Evolutionary conservation across 2,113 vertebrate species (phyloP), one percentile per base, ranked within the genome.

Genomic region (Propithecus coquereli): DNA sequence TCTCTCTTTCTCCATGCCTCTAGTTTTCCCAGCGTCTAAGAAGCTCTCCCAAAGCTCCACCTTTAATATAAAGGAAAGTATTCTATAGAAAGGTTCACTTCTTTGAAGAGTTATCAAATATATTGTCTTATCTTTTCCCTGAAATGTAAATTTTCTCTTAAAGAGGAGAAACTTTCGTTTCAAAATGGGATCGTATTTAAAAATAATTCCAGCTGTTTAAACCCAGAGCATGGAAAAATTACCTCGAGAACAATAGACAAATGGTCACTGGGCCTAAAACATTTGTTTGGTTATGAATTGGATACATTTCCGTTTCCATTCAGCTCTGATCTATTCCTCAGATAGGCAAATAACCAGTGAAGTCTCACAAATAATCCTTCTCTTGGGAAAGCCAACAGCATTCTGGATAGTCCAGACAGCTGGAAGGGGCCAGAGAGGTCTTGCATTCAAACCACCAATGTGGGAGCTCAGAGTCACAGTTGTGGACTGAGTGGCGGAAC

Each of bases 71-170:
- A 93, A 81, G 74, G 52, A n/a, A 93, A 40, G 12, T 50, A 54
- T 94, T 63, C 79, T 23, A 70, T 65, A 43, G 77, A 74, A 88
- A 30, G 12, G 16, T 52, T 89, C 30, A 50, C 13, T 77, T 86
- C 54, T 96, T 96, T 89, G 50, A 93, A 93, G 73, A 73, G 37
- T 93, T 88, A 79, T 65, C 87, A 84, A 92, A 92, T 77, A 92
- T 3, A 63, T 14, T 76, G 63, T 61, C 61, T 95, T 71, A 54
- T 85, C 50, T 94, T 96, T 94, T 91, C 30, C 94, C 76, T 52
- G n/a, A 94, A 94, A 83, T 79, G 61, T 54, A 94, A 79, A 61
- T 93, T 73, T 92, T 94, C 61, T 82, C 52, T 92, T 47, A 77
- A 79, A 94, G 30, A 96, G 45, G 23, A 87, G 20, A 90, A 83